Base-by-base conservation (phyloP, 2,888 invertebrate species). In the Drosophila helvetica region DNA sequence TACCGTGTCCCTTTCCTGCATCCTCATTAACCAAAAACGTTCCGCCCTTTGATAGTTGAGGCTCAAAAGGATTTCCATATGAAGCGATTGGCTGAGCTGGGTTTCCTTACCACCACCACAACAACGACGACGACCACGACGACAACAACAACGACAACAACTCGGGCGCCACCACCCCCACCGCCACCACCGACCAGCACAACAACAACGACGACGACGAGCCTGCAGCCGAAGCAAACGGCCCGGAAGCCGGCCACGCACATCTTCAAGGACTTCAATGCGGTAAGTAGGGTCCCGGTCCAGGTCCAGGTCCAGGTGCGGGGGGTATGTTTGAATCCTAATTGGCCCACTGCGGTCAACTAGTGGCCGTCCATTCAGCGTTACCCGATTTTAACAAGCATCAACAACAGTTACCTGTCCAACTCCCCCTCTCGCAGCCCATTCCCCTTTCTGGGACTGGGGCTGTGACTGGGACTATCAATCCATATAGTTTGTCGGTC, bases 21-120 rank as follows among this genome's bases (percentile, higher is more conserved):
- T 38, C 15, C 38, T 38, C 38, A 19, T 6, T 25, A 51, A 59
- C n/a, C 17, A 15, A 7, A 6, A n/a, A 38, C n/a, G 15, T 38
- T 2, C 7, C 2, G 45, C 19, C 19, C 25, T 19, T 48, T 43
- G 8, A 43, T 93, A 97, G 97, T 97, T 90, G 97, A 97, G 92
- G 96, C 97, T 15, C 97, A 97, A 92, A 96, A 96, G 91, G 96
- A 97, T 92, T 97, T 96, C 91, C 97, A 97, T 90, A 93, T 94
- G 90, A 93, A 93, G 84, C 93, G 93, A 75, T 91, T 93, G 67
- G 93, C 93, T 30, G 93, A 93, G 89, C 88, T 93, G 74, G 93
- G 93, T 50, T 92, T 93, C 77, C 89, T 93, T 46, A 92, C 92
- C 27, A 93, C 93, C 17, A 92, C 93, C 9, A 91, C 93, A 47